Percentiles rank a stretch among this genome's conserved stretches.
Conservation (phyloP, 1,140 invertebrate genomes). For the Saccostrea echinata region DNA sequence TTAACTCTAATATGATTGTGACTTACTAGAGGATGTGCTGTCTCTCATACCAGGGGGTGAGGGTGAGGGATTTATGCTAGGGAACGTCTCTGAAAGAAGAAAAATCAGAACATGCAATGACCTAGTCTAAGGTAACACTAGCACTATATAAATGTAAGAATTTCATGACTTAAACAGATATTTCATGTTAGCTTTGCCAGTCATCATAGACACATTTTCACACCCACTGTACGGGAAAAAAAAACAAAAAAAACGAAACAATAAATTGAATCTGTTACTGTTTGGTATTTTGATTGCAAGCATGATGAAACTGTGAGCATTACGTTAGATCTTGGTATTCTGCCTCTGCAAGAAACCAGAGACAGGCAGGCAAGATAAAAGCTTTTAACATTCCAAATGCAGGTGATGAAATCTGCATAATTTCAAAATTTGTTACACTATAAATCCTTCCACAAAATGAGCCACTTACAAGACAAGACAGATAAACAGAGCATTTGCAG, state of each 20-base stretch:
- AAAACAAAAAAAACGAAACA: too few species aligned
- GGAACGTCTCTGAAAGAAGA: slow-evolving; percentile 13
- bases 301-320: slow-evolving; percentile 14
- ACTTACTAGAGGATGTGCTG: slow-evolving; percentile 36
- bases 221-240: slow-evolving; percentile 23
- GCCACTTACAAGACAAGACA: slow-evolving; percentile 20
- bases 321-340: background rate
- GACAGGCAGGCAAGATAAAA: slow-evolving; percentile 43
- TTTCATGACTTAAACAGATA: slow-evolving; percentile 28
- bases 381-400: slow-evolving; percentile 51
- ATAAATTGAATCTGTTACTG: slow-evolving; percentile 8
- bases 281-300: slow-evolving; percentile 31
- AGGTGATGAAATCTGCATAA: slow-evolving; percentile 57
- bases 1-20: background rate
- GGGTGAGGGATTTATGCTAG: slow-evolving; percentile 14
- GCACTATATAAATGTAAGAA: background rate
- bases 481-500: background rate
- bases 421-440: slow-evolving; percentile 54
- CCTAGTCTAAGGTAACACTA: slow-evolving; percentile 13
- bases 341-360: slow-evolving; percentile 31
- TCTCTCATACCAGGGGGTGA: slow-evolving; percentile 32
- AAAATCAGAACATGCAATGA: slow-evolving; percentile 7
- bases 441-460: slow-evolving; percentile 43
- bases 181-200: slow-evolving; percentile 21
- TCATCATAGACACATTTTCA: slow-evolving; percentile 22